A percentile compares a stretch with the other conserved stretches of the same genome.
Conservation (phyloP, 2,888 invertebrate genomes). For the Plemyria rubiginata region DNA sequence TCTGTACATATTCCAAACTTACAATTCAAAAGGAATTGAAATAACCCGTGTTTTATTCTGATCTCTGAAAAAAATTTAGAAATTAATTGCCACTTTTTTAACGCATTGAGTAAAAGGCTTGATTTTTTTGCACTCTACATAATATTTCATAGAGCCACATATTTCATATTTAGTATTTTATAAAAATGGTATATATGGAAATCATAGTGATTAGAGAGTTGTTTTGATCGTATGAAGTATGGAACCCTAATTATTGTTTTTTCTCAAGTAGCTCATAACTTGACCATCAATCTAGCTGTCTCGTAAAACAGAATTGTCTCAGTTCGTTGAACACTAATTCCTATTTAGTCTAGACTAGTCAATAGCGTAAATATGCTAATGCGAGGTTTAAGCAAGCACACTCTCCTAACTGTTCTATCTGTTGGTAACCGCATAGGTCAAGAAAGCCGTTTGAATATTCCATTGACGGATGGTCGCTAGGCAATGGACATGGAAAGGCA, state of each 20-base stretch:
- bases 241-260: conserved; percentile 2
- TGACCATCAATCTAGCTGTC: conserved; percentile 45
- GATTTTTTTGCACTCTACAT: no score
- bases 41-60: no score
- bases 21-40: no score
- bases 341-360: conserved; percentile 70
- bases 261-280: conserved; percentile 37
- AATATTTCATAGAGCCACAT: no score
- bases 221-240: background rate
- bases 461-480: conserved; percentile 8
- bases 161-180: no score
- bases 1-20: no score
- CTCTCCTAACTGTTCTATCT: conserved; percentile 52
- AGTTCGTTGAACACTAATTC: conserved; percentile 64
- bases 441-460: conserved; percentile 36
- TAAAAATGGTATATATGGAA: no score
- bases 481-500: background rate
- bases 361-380: conserved; percentile 71
- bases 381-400: conserved; percentile 50
- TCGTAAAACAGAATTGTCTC: conserved; percentile 56
- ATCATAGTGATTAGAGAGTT: no score
- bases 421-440: conserved; percentile 39
- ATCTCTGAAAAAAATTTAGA: no score
- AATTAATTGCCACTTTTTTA: no score
- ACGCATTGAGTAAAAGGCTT: no score